Evolutionary conservation across 2,113 vertebrate genomes (phyloP).

Genomic region (Sigmodon hispidus): DNA sequence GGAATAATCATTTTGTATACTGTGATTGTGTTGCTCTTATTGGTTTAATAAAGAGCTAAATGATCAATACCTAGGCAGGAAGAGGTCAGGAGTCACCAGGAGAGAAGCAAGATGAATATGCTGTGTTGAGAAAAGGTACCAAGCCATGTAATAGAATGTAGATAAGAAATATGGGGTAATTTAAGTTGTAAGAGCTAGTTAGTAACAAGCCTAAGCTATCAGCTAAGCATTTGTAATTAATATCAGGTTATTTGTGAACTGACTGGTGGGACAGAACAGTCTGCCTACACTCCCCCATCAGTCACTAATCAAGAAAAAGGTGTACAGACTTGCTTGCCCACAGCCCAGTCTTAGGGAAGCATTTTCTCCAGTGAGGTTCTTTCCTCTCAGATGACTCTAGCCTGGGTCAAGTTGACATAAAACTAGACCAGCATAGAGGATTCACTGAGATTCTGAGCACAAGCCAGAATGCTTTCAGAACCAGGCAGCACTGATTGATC

Average conservation of each 20-base stretch:
- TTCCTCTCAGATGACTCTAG: neutral
- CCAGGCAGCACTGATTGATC: neutral
- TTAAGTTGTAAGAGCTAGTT: neutral
- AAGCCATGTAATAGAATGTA: neutral
- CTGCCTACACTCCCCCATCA: neutral
- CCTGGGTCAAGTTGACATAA: neutral
- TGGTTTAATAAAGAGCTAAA: neutral
- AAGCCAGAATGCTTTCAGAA: neutral
- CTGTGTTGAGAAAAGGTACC: neutral
- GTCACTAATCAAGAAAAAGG: neutral
- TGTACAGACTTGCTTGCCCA: neutral
- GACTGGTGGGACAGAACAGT: neutral
- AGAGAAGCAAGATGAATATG: neutral
- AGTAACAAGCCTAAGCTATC: neutral
- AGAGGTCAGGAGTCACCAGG: neutral
- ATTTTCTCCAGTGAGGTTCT: neutral
- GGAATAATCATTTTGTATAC: neutral
- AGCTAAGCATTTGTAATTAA: neutral
- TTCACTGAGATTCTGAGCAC: neutral
- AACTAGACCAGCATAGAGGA: neutral
- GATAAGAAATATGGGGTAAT: neutral
- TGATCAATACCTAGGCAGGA: neutral
- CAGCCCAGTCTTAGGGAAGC: neutral
- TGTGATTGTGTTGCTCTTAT: neutral
- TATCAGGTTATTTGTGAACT: neutral